phyloP scores from a whole-genome alignment of 2,888 invertebrate genomes.

The Troides aeacus region DNA sequence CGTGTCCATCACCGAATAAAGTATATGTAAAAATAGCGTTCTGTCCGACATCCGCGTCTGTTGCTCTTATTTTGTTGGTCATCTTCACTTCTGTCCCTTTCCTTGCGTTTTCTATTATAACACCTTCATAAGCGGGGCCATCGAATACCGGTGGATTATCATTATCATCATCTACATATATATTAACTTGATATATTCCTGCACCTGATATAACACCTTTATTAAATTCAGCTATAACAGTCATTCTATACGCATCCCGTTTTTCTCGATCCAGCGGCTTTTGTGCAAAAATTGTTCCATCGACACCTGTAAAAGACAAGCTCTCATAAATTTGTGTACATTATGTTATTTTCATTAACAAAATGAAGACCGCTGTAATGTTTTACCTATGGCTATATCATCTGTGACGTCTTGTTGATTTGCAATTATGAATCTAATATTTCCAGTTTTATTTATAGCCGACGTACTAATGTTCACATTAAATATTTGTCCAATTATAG shows the following conservation, averaged over 20 bases:
- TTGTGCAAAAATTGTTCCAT: constrained; percentile 89
- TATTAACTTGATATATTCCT: constrained; percentile 88
- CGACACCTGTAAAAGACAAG: constrained; percentile 65
- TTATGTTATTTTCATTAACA: neutral
- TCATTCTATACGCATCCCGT: constrained; percentile 85
- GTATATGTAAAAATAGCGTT: constrained; percentile 86
- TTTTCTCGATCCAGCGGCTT: constrained; percentile 88
- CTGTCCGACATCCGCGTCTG: constrained; percentile 84
- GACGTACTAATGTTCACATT: constrained; percentile 74
- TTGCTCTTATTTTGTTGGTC: constrained; percentile 84
- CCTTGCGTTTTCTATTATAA: constrained; percentile 88
- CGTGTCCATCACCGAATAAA: constrained; percentile 87
- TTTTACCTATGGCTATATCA: constrained; percentile 85
- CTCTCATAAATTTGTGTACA: neutral
- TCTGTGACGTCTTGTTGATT: constrained; percentile 91
- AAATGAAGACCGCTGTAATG: neutral
- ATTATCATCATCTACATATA: constrained; percentile 91
- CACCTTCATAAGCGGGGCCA: constrained; percentile 85
- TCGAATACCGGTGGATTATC: constrained; percentile 92
- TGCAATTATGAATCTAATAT: constrained; percentile 87
- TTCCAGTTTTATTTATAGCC: constrained; percentile 59
- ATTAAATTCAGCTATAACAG: constrained; percentile 88
- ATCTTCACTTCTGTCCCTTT: constrained; percentile 85
- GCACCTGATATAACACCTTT: constrained; percentile 85
- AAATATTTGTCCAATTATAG: constrained; percentile 86